Percentiles rank a stretch among this genome's conserved stretches.
Evolutionary conservation across 2,888 invertebrate genomes (phyloP).

Genomic region (Hypena proboscidalis): DNA sequence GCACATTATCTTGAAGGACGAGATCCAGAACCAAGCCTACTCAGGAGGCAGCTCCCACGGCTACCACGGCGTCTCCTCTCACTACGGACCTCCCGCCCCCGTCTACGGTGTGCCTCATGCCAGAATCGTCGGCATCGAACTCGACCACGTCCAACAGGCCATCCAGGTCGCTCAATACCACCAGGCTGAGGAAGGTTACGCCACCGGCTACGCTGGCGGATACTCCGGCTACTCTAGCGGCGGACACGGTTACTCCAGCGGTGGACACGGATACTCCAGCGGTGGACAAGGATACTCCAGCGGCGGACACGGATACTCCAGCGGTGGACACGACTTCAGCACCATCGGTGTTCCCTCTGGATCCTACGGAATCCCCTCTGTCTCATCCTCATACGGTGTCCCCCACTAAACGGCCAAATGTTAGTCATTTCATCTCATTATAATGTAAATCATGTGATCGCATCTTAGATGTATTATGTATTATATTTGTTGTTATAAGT

Average conservation of each 20-base stretch:
- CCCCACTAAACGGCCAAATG: conserved; percentile 71
- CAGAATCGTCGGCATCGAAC: conserved; percentile 92
- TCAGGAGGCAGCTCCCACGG: conserved; percentile 77
- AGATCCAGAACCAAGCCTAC: conserved; percentile 84
- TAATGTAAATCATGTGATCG: conserved; percentile 80
- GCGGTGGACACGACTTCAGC: conserved; percentile 27
- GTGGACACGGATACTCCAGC: conserved; percentile 51
- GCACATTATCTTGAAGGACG: conserved; percentile 93
- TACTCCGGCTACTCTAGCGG: conserved; percentile 53
- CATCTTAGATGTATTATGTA: conserved; percentile 77
- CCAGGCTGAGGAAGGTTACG: conserved; percentile 87
- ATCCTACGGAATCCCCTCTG: conserved; percentile 77
- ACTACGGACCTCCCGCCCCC: conserved; percentile 89
- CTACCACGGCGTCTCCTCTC: conserved; percentile 86
- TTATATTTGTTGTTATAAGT: conserved; percentile 77
- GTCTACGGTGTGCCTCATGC: conserved; percentile 88
- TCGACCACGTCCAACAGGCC: conserved; percentile 93
- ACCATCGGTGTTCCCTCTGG: conserved; percentile 79
- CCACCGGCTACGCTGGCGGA: conserved; percentile 65
- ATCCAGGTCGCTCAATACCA: conserved; percentile 95
- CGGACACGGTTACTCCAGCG: conserved; percentile 51
- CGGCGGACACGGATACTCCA: conserved; percentile 54
- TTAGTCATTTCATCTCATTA: conserved; percentile 77
- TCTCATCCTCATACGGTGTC: conserved; percentile 75
- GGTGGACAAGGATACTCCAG: conserved; percentile 71